Percentiles rank a stretch among this genome's conserved stretches.
Evolutionary conservation across 2,888 invertebrate genomes (phyloP).

Genomic region (Sesia apiformis): DNA sequence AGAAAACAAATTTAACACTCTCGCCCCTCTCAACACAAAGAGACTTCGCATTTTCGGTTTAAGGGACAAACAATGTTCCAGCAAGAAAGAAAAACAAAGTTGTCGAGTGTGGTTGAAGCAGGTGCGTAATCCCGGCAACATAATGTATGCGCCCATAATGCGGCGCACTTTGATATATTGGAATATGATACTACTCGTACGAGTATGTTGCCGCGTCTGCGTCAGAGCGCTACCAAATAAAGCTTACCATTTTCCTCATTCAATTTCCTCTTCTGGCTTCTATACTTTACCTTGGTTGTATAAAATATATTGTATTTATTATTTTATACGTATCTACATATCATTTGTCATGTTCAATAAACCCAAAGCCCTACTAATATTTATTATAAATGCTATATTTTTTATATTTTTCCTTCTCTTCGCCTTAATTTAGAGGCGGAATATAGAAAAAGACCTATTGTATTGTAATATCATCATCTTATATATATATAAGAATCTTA

Average conservation of each 20-base stretch:
- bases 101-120: conserved; percentile 6
- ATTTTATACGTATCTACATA: background rate
- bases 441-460: too few species aligned
- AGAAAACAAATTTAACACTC: too few species aligned
- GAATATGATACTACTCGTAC: conserved; percentile 26
- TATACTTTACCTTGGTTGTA: background rate
- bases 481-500: too few species aligned
- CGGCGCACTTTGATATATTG: conserved; percentile 23
- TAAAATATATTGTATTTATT: background rate
- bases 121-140: conserved; percentile 14
- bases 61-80: too few species aligned
- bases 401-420: too few species aligned
- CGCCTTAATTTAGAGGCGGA: too few species aligned
- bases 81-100: background rate
- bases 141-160: conserved; percentile 15
- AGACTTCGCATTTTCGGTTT: too few species aligned
- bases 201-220: conserved; percentile 5
- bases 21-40: too few species aligned
- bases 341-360: too few species aligned
- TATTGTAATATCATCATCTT: too few species aligned
- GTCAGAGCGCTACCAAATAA: conserved; percentile 1
- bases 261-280: conserved; percentile 4
- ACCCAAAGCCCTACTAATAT: too few species aligned
- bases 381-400: too few species aligned
- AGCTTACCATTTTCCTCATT: conserved; percentile 3